Conservation (phyloP, 1,140 invertebrate genomes). For the Tetramorium simillimum region DNA sequence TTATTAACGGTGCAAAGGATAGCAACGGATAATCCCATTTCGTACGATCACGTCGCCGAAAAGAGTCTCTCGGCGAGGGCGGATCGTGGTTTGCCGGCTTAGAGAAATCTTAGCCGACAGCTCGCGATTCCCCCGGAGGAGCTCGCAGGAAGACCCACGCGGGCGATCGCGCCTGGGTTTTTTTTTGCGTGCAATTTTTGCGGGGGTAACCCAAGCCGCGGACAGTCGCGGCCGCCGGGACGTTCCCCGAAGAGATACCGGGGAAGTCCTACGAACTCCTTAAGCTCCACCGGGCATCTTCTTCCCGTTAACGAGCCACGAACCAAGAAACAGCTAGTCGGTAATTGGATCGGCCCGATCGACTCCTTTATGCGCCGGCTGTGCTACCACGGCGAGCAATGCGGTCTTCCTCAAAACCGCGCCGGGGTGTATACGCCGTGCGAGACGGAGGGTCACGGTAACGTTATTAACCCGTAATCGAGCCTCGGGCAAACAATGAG, state of each 20-base stretch:
- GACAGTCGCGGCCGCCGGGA: slow-evolving; percentile 18
- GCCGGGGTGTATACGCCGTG: slow-evolving; percentile 4
- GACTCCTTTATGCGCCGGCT: slow-evolving; percentile 68
- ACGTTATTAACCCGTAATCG: slow-evolving; percentile 76
- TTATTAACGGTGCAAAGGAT: slow-evolving; percentile 20
- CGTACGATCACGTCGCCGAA: neutral
- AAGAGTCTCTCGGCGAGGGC: neutral
- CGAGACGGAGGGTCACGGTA: slow-evolving; percentile 64
- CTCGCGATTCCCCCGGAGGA: slow-evolving; percentile 24
- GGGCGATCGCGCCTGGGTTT: slow-evolving; percentile 19
- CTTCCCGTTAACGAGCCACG: slow-evolving; percentile 69
- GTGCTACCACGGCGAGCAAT: slow-evolving; percentile 40
- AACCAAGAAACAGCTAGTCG: slow-evolving; percentile 68
- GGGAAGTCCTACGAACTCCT: slow-evolving; percentile 71
- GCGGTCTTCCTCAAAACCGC: slow-evolving; percentile 75
- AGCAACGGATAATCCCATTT: slow-evolving; percentile 43
- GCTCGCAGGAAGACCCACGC: slow-evolving; percentile 63
- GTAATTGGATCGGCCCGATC: slow-evolving; percentile 74
- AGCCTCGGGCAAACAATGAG: slow-evolving; percentile 73
- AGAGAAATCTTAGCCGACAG: slow-evolving; percentile 65
- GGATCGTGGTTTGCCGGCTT: slow-evolving; percentile 31
- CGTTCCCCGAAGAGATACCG: slow-evolving; percentile 36
- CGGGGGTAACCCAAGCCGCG: slow-evolving; percentile 58
- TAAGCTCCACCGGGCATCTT: slow-evolving; percentile 48
- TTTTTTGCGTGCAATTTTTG: slow-evolving; percentile 62